Base-by-base conservation (phyloP, 2,888 invertebrate genomes). In the Gastrophysa polygoni region DNA sequence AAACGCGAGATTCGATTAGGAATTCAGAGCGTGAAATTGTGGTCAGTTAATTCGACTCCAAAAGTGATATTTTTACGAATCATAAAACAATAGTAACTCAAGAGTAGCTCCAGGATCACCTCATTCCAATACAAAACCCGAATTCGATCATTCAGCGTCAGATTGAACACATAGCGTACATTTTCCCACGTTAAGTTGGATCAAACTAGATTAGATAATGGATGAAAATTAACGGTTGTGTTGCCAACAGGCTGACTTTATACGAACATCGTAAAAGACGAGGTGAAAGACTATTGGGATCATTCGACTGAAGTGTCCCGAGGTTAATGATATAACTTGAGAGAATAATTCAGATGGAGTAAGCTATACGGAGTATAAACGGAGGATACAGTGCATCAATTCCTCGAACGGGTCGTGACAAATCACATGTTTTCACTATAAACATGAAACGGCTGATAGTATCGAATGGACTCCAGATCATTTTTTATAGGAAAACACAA, bases 401-500 rank as follows among this genome's bases (percentile, higher is more conserved):
- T 2, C n/a, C 21, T 3, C 4, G 20, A 46, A 46, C 11, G 3
- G 17, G 8, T 18, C 7, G 7, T 24, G 24, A 24, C 24, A 24
- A 24, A 24, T 24, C 3, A 5, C 24, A 24, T 7, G 7, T 24
- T 24, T 7, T 24, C 18, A 11, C n/a, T 11, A 46, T 20, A 46
- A 20, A 46, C 4, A 46, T 18, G 7, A 20, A 20, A 20, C 14
- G 38, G 14, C 11, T 46, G 18, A 17, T 46, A 46, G 17, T 20
- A 46, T 16, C 38, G n/a, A 16, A 46, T 46, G 46, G 21, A 46
- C 46, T 46, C 18, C 46, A 46, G 10, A 10, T 24, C 59, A 54
- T 54, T 54, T 54, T 34, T 34, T 17, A 47, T 20, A 54, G 18
- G 34, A 44, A 48, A 18, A 50, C 32, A 34, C 38, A 54, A 54